phyloP scores from a whole-genome alignment of 2,797 vertebrate genomes.

The Echeneis naucrates region DNA sequence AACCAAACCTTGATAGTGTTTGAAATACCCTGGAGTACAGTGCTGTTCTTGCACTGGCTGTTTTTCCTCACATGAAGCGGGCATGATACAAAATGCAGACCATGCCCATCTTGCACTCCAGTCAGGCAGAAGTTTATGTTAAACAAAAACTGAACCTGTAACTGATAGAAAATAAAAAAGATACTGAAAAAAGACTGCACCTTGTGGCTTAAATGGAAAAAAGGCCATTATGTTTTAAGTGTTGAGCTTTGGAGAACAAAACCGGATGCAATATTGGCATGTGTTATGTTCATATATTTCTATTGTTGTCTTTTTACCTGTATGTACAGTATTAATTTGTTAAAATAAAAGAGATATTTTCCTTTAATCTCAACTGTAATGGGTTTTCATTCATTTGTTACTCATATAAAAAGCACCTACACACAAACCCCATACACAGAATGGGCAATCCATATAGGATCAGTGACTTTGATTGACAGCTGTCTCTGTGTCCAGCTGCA shows the following conservation, averaged over 20 bases:
- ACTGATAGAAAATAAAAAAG: constrained; percentile 37
- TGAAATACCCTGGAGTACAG: constrained; percentile 30
- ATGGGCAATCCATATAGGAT: constrained; percentile 26
- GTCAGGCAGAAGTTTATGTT: constrained; percentile 41
- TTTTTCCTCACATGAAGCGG: constrained; percentile 50
- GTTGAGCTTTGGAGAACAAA: constrained; percentile 60
- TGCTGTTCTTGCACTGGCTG: constrained; percentile 27
- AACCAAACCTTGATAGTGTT: constrained; percentile 35
- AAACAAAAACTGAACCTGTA: constrained; percentile 34
- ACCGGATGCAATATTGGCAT: constrained; percentile 60
- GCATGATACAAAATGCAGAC: constrained; percentile 44
- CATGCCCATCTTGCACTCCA: constrained; percentile 61
- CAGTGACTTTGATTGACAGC: constrained; percentile 72
- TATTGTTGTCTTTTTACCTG: constrained; percentile 78
- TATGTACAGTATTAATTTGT: constrained; percentile 77
- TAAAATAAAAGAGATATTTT: constrained; percentile 82
- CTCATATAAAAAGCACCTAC: constrained; percentile 3
- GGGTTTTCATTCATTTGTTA: constrained; percentile 57
- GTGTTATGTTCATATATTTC: constrained; percentile 67
- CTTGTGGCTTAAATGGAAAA: constrained; percentile 60
- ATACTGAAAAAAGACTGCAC: constrained; percentile 45
- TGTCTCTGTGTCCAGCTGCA: constrained; percentile 88
- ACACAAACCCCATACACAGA: constrained; percentile 10
- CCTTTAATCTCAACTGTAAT: constrained; percentile 62
- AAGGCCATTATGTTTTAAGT: constrained; percentile 49